A percentile compares a stretch with the other conserved stretches of the same genome.
Evolutionary conservation across 2,113 vertebrate species (phyloP).

Genomic region (Agelaius tricolor): DNA sequence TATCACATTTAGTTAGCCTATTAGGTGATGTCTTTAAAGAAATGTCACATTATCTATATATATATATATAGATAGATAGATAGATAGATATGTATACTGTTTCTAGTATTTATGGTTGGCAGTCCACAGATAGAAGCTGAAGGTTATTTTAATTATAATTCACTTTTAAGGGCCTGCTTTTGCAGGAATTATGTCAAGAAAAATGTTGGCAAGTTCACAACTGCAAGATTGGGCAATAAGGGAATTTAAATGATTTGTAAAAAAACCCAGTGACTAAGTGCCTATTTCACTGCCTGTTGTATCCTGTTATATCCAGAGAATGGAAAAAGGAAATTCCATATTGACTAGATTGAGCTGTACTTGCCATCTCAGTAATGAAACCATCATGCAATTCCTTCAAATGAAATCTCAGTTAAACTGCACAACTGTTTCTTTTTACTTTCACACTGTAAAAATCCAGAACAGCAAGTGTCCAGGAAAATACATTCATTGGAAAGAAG

Average conservation of each 20-base stretch:
- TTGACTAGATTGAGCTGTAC: conserved; percentile 54
- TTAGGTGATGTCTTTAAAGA: not conserved
- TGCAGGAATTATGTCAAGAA: conserved; percentile 29
- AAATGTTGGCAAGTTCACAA: conserved; percentile 21
- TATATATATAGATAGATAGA: too few relatives aligned
- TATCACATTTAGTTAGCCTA: not conserved
- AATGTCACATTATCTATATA: not conserved
- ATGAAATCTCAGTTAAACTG: conserved; percentile 47
- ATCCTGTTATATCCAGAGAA: conserved; percentile 61
- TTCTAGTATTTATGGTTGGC: not conserved
- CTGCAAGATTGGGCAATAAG: conserved; percentile 53
- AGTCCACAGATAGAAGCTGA: not conserved
- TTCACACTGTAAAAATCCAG: conserved; percentile 46
- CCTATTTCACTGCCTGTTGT: conserved; percentile 59
- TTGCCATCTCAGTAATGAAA: conserved; percentile 67
- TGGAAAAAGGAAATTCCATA: conserved; percentile 70
- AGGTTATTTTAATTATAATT: conserved; percentile 14
- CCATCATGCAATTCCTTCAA: conserved; percentile 53
- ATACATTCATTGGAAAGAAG: conserved; percentile 51
- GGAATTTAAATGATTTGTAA: conserved; percentile 54
- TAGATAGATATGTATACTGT: not conserved
- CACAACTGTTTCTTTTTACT: conserved; percentile 66
- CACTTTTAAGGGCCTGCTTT: conserved; percentile 1
- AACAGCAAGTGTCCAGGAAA: conserved; percentile 53
- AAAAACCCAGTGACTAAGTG: conserved; percentile 35